These are phyloP conservation scores for Palythoa grandiflora DNA, from an alignment of 92 coral and sea anemone species.

Conservation along the genomic window DNA sequence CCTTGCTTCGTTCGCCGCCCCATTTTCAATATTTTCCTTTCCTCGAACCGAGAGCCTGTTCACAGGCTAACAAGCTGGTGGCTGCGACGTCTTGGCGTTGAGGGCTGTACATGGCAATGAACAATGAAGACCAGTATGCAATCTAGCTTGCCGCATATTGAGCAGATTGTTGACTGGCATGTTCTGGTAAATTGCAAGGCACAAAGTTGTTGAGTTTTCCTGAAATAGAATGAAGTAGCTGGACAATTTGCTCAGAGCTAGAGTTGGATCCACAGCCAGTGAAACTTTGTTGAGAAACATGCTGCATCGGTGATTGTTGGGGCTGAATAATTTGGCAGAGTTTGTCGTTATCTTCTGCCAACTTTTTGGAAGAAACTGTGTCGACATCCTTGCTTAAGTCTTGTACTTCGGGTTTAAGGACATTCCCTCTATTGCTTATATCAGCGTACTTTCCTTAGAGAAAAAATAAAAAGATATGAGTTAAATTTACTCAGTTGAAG, in stretches of 20 bases:
- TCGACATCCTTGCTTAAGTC: background rate
- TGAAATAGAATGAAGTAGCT: background rate
- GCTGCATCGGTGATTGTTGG: constrained; percentile 4
- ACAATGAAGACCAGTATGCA: constrained; percentile 14
- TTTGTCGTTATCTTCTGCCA: constrained; percentile 12
- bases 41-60: too few relatives aligned
- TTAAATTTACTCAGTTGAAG: background rate
- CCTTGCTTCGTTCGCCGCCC: too few relatives aligned
- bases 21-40: too few relatives aligned
- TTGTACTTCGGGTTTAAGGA: constrained; percentile 1
- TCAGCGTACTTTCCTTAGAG: background rate
- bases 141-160: constrained; percentile 8
- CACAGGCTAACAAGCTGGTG: background rate
- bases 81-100: background rate
- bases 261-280: background rate
- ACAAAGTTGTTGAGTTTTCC: background rate
- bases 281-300: background rate
- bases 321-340: constrained; percentile 16
- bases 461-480: background rate
- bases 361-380: background rate
- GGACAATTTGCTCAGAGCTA: constrained; percentile 4
- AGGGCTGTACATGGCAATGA: background rate
- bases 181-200: constrained; percentile 9
- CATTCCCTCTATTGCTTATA: background rate
- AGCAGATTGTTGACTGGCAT: background rate